A percentile compares a stretch with the other conserved stretches of the same genome.
Evolutionary conservation across 1,140 invertebrate genomes (phyloP).

Genomic region (Leptopilina boulardi): DNA sequence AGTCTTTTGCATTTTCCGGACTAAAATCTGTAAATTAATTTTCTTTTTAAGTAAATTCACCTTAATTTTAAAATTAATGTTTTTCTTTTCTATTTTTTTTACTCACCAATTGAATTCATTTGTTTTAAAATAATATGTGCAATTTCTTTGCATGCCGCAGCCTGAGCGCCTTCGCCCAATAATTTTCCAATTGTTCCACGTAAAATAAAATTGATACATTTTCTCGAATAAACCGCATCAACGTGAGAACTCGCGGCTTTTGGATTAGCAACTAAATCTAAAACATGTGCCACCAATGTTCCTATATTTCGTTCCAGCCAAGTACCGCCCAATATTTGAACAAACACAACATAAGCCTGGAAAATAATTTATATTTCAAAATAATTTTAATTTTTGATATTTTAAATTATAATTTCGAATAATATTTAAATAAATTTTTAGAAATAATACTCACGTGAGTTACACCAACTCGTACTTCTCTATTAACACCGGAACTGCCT

Average conservation of each 20-base stretch:
- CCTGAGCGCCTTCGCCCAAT: constrained; percentile 97
- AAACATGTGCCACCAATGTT: constrained; percentile 89
- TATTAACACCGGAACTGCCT: constrained; percentile 92
- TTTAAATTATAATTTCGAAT: constrained; percentile 38
- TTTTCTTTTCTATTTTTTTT: constrained; percentile 8
- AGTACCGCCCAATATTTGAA: constrained; percentile 92
- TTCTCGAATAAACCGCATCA: constrained; percentile 97
- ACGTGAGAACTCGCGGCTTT: constrained; percentile 96
- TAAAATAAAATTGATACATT: constrained; percentile 97
- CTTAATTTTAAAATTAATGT: constrained; percentile 1
- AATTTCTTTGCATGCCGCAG: constrained; percentile 95
- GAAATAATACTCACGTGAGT: constrained; percentile 86
- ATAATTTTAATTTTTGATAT: constrained; percentile 25
- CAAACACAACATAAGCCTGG: constrained; percentile 95
- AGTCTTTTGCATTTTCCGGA: constrained; percentile 92
- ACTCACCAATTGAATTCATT: constrained; percentile 91
- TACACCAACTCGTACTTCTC: constrained; percentile 97
- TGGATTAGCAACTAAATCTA: constrained; percentile 95
- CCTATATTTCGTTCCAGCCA: constrained; percentile 97
- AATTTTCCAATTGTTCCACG: constrained; percentile 93
- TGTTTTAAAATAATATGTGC: constrained; percentile 94
- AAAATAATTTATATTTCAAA: constrained; percentile 56
- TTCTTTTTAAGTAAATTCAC: constrained; percentile 18
- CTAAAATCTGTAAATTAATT: constrained; percentile 82
- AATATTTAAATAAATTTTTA: constrained; percentile 36